Evolutionary conservation across 2,888 invertebrate genomes (phyloP).

Genomic region (Hermaeophaga mercurialis): DNA sequence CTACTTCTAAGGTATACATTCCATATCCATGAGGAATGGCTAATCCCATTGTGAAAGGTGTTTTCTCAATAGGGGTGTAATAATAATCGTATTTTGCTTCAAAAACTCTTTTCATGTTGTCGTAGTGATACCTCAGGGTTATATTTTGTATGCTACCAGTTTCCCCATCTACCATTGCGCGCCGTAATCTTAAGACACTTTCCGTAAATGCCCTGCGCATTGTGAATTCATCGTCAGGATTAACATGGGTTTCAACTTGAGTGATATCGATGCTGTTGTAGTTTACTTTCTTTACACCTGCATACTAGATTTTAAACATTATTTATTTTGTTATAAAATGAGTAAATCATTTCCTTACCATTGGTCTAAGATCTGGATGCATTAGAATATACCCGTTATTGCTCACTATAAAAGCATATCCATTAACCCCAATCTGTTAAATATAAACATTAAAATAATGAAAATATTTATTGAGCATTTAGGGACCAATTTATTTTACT

Average conservation of each 20-base stretch:
- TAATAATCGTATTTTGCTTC: conserved; percentile 82
- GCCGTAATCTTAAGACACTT: conserved; percentile 65
- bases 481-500: too few species aligned
- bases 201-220: conserved; percentile 69
- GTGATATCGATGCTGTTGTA: conserved; percentile 96
- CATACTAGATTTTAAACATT: conserved; percentile 39
- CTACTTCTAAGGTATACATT: conserved; percentile 72
- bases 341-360: conserved; percentile 64
- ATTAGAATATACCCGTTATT: conserved; percentile 95
- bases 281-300: conserved; percentile 60
- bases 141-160: conserved; percentile 69
- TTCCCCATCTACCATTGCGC: conserved; percentile 72
- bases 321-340: background rate
- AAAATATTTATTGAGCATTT: too few species aligned
- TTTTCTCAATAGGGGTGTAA: conserved; percentile 80
- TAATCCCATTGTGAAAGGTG: conserved; percentile 86
- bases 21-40: conserved; percentile 83
- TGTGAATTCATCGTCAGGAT: conserved; percentile 54
- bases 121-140: conserved; percentile 81
- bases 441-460: too few species aligned
- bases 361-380: conserved; percentile 91
- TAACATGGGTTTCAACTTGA: conserved; percentile 83
- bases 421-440: conserved; percentile 89
- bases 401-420: conserved; percentile 94
- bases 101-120: conserved; percentile 81